phyloP scores from a whole-genome alignment of 2,113 vertebrate genomes.

The Theristicus caerulescens region DNA sequence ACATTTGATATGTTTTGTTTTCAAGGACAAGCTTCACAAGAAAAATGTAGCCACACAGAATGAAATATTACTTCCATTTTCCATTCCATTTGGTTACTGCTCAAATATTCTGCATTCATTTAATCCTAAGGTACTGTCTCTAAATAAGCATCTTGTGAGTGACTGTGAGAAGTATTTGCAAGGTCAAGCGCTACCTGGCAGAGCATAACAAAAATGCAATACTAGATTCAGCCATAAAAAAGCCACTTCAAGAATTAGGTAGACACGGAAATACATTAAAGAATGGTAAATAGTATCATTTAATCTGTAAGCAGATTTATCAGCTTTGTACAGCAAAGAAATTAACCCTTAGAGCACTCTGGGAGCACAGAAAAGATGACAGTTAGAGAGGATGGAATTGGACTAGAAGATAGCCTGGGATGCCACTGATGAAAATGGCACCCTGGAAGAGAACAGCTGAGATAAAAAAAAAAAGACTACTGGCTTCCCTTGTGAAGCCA shows the following conservation, averaged over 20 bases:
- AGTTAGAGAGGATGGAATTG: background rate
- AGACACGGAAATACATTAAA: background rate
- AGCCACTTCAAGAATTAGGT: background rate
- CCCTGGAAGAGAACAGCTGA: background rate
- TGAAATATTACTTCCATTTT: conserved; percentile 75
- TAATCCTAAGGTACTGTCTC: conserved; percentile 45
- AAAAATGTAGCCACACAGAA: conserved; percentile 69
- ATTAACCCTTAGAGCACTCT: background rate
- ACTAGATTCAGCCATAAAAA: background rate
- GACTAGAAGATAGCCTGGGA: background rate
- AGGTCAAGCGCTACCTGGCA: conserved; percentile 56
- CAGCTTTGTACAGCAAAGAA: background rate
- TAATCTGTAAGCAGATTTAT: background rate
- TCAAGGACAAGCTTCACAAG: conserved; percentile 74
- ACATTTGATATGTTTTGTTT: conserved; percentile 72
- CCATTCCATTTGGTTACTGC: conserved; percentile 70
- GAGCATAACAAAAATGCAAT: background rate
- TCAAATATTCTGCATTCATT: conserved; percentile 71
- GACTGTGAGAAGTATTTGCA: conserved; percentile 49
- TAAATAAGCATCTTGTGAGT: background rate
- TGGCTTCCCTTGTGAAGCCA: background rate
- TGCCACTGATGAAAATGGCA: background rate
- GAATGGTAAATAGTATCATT: background rate
- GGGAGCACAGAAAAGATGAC: background rate
- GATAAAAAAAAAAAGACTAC: background rate